Percentiles rank a stretch among this genome's conserved stretches.
Conservation (phyloP, 2,113 vertebrate genomes). For the Callionymus lyra region DNA sequence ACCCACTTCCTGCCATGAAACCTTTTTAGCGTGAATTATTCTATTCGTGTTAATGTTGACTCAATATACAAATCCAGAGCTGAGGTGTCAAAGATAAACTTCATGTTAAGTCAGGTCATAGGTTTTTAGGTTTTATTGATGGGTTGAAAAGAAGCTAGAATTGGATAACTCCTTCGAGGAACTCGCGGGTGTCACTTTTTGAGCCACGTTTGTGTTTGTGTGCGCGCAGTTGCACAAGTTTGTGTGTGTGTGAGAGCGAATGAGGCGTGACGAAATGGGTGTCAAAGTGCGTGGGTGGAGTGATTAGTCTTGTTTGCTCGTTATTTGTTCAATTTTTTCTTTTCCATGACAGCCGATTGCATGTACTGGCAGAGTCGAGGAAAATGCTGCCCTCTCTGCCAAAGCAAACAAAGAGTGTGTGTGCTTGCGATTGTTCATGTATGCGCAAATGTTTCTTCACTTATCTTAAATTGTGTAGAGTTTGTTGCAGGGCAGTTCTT, state of each 20-base stretch:
- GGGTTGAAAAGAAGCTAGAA: conserved; percentile 20
- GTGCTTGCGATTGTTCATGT: not conserved
- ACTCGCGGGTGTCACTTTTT: conserved; percentile 30
- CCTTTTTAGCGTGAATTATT: too few relatives aligned
- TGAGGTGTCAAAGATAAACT: too few relatives aligned
- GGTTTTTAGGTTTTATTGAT: too few relatives aligned
- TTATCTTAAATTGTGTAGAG: conserved; percentile 7
- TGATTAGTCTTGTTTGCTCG: conserved; percentile 55
- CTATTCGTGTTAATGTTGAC: too few relatives aligned
- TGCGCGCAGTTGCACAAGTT: not conserved
- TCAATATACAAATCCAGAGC: too few relatives aligned
- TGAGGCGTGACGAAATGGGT: conserved; percentile 36
- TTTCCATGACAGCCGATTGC: conserved; percentile 70
- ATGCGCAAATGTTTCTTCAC: not conserved
- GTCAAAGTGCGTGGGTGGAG: conserved; percentile 47
- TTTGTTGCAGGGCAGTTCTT: conserved; percentile 19
- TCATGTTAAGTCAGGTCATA: too few relatives aligned
- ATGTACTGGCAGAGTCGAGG: conserved; percentile 61
- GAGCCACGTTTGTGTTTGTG: conserved; percentile 21
- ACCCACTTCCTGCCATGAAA: too few relatives aligned
- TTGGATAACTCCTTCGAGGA: conserved; percentile 31
- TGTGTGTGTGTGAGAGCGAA: conserved; percentile 14
- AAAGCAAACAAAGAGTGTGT: conserved; percentile 58
- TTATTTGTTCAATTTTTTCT: conserved; percentile 62
- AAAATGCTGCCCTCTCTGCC: conserved; percentile 60